phyloP scores from a whole-genome alignment of 2,113 vertebrate genomes.

The Clarias macrocephalus region DNA sequence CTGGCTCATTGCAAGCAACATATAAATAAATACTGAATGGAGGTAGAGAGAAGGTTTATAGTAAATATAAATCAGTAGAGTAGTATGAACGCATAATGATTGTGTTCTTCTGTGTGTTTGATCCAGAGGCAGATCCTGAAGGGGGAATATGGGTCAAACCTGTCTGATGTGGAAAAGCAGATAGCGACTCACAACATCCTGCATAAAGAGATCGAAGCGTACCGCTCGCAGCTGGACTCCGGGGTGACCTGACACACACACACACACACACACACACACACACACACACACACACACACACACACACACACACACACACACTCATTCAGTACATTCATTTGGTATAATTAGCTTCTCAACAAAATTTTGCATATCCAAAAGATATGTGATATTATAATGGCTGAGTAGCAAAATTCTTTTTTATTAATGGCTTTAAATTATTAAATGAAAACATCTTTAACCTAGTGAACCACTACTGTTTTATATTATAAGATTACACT shows the following conservation, averaged over 20 bases:
- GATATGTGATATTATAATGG: neutral
- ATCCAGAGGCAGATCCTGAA: conserved; percentile 74
- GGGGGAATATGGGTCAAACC: conserved; percentile 74
- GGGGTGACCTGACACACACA: conserved; percentile 47
- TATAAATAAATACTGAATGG: too few relatives aligned
- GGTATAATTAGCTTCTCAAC: neutral
- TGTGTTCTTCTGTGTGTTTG: conserved; percentile 20
- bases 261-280: neutral
- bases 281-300: neutral
- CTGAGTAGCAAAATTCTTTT: neutral
- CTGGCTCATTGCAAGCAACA: too few relatives aligned
- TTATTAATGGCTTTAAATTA: too few relatives aligned
- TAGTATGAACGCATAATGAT: too few relatives aligned
- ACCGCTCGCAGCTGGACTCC: conserved; percentile 67
- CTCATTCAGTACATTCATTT: neutral
- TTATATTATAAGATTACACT: too few relatives aligned
- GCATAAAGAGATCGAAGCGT: conserved; percentile 88
- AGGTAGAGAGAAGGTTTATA: too few relatives aligned
- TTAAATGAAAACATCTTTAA: too few relatives aligned
- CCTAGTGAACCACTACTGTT: too few relatives aligned
- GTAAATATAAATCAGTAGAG: too few relatives aligned
- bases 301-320: neutral
- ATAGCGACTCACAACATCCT: conserved; percentile 89
- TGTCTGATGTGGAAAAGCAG: conserved; percentile 87
- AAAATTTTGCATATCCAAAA: too few relatives aligned